phyloP scores from a whole-genome alignment of 53 echinoderm and acorn worm species.

The Antedon mediterranea region DNA sequence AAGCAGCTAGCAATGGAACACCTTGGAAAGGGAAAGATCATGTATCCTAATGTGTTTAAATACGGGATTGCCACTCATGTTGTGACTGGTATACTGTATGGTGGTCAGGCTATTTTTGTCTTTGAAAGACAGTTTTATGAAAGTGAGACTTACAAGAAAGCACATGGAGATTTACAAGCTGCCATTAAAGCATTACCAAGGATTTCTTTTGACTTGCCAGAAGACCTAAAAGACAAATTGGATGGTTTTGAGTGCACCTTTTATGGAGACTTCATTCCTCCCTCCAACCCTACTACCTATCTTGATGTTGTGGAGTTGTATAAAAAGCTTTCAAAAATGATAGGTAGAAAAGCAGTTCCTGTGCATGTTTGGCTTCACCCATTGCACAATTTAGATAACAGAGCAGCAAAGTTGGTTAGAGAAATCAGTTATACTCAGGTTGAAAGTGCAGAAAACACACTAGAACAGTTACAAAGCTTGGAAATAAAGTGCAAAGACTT shows the following conservation, averaged over 20 bases:
- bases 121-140: slow-evolving; percentile 11
- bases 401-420: slow-evolving; percentile 23
- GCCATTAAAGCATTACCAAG: not conserved
- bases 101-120: slow-evolving; percentile 42
- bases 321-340: slow-evolving; percentile 15
- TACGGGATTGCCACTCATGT: slow-evolving; percentile 36
- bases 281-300: slow-evolving; percentile 16
- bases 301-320: slow-evolving; percentile 20
- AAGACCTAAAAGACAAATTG: too few relatives aligned
- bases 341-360: slow-evolving; percentile 35
- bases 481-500: slow-evolving; percentile 22
- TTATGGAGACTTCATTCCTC: slow-evolving; percentile 22
- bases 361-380: slow-evolving; percentile 30
- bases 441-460: slow-evolving; percentile 13
- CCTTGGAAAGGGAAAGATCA: slow-evolving; percentile 10
- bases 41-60: slow-evolving; percentile 26
- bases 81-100: slow-evolving; percentile 30
- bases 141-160: slow-evolving; percentile 4
- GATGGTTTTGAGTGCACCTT: slow-evolving; percentile 8
- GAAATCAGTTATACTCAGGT: slow-evolving; percentile 16
- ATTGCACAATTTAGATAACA: slow-evolving; percentile 7
- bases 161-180: slow-evolving; percentile 7
- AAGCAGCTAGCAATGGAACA: slow-evolving; percentile 36
- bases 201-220: too few relatives aligned
- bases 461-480: slow-evolving; percentile 18